Percentiles rank a stretch among this genome's conserved stretches.
Evolutionary conservation across 2,888 invertebrate genomes (phyloP).

Genomic region (Lepidochrysops patricia): DNA sequence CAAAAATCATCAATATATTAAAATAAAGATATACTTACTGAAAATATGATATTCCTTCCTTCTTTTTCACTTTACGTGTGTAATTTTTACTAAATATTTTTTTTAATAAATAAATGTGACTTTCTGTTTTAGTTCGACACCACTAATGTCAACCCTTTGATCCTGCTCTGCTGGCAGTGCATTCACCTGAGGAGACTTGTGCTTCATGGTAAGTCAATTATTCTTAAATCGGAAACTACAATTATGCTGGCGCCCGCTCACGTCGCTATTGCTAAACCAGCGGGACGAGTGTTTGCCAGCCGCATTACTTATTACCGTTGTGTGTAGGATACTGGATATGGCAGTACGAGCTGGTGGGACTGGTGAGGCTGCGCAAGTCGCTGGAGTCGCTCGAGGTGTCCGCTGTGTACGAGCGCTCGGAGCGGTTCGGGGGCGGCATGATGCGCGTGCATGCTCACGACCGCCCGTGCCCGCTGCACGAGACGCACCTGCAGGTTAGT

Average conservation of each 20-base stretch:
- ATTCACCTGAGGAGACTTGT: slow-evolving; percentile 41
- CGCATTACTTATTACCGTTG: not conserved
- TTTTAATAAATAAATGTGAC: no score
- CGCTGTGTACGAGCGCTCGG: slow-evolving; percentile 36
- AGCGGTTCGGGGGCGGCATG: slow-evolving; percentile 19
- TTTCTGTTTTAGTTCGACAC: slow-evolving; percentile 29
- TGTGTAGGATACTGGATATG: slow-evolving; percentile 60
- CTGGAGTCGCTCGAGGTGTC: slow-evolving; percentile 45
- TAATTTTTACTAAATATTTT: no score
- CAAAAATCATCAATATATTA: no score
- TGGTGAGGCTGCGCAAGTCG: slow-evolving; percentile 47
- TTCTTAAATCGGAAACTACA: not conserved
- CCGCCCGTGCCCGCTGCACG: slow-evolving; percentile 23
- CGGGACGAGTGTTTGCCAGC: not conserved
- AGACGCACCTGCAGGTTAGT: slow-evolving; percentile 33
- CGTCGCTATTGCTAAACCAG: no score
- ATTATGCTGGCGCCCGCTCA: no score
- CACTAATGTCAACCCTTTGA: slow-evolving; percentile 51
- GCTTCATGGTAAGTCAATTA: slow-evolving; percentile 48
- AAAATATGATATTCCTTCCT: no score
- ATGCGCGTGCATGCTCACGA: slow-evolving; percentile 30
- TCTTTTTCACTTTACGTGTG: no score
- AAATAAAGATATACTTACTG: no score
- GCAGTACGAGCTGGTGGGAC: slow-evolving; percentile 60
- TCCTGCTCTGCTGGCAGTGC: slow-evolving; percentile 63